These are phyloP conservation scores for Vespertilio murinus DNA, from an alignment of 2,797 vertebrate genomes.

Conservation along the genomic window DNA sequence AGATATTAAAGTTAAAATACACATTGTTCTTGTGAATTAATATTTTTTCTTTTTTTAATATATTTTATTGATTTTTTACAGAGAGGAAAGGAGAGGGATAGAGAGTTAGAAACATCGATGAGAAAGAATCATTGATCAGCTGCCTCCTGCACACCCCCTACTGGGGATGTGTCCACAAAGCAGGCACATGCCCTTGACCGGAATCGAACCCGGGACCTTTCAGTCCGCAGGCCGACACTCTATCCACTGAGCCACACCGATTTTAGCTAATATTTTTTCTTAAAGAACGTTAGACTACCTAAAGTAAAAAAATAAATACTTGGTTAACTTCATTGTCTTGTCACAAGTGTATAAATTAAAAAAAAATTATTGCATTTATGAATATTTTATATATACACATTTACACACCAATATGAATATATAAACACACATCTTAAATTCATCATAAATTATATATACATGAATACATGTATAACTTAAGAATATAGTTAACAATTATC, in stretches of 20 bases:
- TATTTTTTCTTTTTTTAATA: too few species aligned
- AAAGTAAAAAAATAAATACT: not conserved
- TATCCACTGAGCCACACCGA: too few species aligned
- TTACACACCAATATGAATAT: not conserved
- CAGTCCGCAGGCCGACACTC: too few species aligned
- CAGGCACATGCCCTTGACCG: too few species aligned
- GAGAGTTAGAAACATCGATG: too few species aligned
- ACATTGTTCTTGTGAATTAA: not conserved
- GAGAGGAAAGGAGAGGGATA: too few species aligned
- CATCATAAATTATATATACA: not conserved
- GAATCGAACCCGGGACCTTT: too few species aligned
- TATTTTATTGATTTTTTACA: too few species aligned
- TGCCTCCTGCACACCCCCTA: too few species aligned
- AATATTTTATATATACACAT: not conserved
- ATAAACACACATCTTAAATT: not conserved
- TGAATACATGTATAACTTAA: not conserved
- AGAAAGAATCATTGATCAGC: too few species aligned
- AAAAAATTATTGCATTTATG: not conserved
- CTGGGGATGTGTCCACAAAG: too few species aligned
- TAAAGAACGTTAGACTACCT: not conserved
- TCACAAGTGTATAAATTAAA: not conserved
- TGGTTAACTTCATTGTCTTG: not conserved
- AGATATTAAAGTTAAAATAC: not conserved
- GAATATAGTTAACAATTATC: not conserved
- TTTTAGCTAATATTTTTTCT: too few species aligned